Percentiles rank a stretch among this genome's conserved stretches.
These are phyloP conservation scores for Villa cingulata DNA, from an alignment of 2,888 invertebrate species.

Conservation along the genomic window DNA sequence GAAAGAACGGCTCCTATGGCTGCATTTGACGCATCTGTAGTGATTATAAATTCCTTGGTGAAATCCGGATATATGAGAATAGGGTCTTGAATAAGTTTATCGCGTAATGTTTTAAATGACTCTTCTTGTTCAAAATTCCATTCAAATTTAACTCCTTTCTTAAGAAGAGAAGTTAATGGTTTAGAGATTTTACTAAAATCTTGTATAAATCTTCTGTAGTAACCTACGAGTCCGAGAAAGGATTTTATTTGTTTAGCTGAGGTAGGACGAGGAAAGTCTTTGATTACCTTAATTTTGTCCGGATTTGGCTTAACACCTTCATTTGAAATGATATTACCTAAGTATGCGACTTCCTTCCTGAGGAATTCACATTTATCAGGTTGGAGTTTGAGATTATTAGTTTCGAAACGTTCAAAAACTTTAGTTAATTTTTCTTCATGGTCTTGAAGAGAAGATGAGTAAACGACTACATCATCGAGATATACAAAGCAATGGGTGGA, in stretches of 20 bases:
- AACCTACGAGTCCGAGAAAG: slow-evolving; percentile 16
- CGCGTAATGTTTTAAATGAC: neutral
- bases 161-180: neutral
- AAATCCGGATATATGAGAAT: neutral
- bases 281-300: slow-evolving; percentile 2
- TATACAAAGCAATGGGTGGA: slow-evolving; percentile 9
- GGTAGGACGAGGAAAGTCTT: slow-evolving; percentile 11
- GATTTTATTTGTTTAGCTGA: slow-evolving; percentile 16
- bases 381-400: slow-evolving; percentile 7
- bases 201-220: slow-evolving; percentile 9
- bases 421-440: slow-evolving; percentile 4
- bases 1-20: neutral
- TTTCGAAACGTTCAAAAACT: slow-evolving; percentile 2
- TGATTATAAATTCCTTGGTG: neutral
- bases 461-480: slow-evolving; percentile 10
- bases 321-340: slow-evolving; percentile 7
- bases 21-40: neutral
- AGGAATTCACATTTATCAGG: slow-evolving; percentile 6
- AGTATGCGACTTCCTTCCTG: slow-evolving; percentile 6
- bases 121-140: slow-evolving; percentile 3
- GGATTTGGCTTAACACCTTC: slow-evolving; percentile 2
- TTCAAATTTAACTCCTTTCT: neutral
- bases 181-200: slow-evolving; percentile 5
- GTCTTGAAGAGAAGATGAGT: slow-evolving; percentile 2
- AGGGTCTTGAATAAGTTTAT: neutral